phyloP scores from a whole-genome alignment of 2,888 invertebrate genomes.

The Aleiodes leptofemur region DNA sequence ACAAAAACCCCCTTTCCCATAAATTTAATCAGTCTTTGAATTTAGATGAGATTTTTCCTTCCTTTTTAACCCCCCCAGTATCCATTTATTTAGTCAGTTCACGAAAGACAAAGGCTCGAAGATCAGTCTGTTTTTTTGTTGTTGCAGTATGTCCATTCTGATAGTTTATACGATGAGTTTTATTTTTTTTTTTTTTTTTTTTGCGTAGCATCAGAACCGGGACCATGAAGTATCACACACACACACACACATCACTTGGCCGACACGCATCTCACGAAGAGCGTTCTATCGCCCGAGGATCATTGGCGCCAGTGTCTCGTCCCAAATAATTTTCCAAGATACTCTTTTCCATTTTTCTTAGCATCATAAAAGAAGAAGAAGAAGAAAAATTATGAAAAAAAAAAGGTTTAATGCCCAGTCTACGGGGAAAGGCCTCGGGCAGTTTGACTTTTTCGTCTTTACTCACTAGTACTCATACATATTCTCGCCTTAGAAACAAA shows the following conservation, averaged over 20 bases:
- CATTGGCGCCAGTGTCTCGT: slow-evolving; percentile 40
- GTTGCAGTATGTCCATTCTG: neutral
- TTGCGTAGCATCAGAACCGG: slow-evolving; percentile 37
- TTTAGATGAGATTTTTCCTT: too few relatives aligned
- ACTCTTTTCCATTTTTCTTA: slow-evolving; percentile 30
- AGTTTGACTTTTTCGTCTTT: slow-evolving; percentile 23
- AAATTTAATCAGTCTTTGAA: too few relatives aligned
- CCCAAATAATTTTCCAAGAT: slow-evolving; percentile 36
- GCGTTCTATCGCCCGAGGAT: slow-evolving; percentile 39
- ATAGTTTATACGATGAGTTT: slow-evolving; percentile 21
- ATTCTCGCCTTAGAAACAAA: neutral
- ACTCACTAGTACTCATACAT: slow-evolving; percentile 14
- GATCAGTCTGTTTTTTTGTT: neutral
- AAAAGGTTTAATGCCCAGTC: slow-evolving; percentile 23
- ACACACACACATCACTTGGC: slow-evolving; percentile 17
- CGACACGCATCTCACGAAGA: slow-evolving; percentile 31
- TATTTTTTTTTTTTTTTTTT: neutral
- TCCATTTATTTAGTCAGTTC: neutral
- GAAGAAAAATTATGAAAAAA: neutral
- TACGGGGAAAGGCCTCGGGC: slow-evolving; percentile 46
- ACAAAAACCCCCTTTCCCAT: too few relatives aligned
- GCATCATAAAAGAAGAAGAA: neutral
- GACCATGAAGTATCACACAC: slow-evolving; percentile 16
- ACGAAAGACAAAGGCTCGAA: neutral
- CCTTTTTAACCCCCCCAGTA: too few relatives aligned